phyloP scores from a whole-genome alignment of 2,888 invertebrate genomes.

The Noctua pronuba region DNA sequence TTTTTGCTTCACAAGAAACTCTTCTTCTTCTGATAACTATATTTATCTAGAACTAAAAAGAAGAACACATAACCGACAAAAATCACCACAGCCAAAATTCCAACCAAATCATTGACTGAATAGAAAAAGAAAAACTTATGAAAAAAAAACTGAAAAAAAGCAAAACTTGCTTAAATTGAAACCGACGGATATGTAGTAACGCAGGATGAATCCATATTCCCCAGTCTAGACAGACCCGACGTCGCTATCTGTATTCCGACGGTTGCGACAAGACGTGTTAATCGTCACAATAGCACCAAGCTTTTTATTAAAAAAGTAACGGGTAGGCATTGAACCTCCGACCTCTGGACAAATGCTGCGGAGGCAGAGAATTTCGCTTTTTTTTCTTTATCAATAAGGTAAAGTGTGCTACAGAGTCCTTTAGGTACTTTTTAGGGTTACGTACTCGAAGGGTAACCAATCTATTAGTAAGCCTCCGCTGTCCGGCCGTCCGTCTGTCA shows the following conservation, averaged over 20 bases:
- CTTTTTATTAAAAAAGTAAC: slow-evolving; percentile 67
- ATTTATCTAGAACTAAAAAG: not conserved
- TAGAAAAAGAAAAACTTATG: slow-evolving; percentile 2
- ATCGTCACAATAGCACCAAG: slow-evolving; percentile 64
- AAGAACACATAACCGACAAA: not conserved
- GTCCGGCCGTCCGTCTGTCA: too few species aligned
- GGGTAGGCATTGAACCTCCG: slow-evolving; percentile 60
- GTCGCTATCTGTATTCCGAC: slow-evolving; percentile 64
- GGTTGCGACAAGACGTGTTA: slow-evolving; percentile 65
- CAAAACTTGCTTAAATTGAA: slow-evolving; percentile 59
- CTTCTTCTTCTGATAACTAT: not conserved
- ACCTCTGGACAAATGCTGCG: slow-evolving; percentile 51
- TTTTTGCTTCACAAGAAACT: not conserved
- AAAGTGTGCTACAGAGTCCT: slow-evolving; percentile 24
- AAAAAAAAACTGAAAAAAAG: slow-evolving; percentile 32
- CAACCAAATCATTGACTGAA: not conserved
- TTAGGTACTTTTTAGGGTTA: not conserved
- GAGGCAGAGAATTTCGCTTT: slow-evolving; percentile 42
- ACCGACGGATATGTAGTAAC: slow-evolving; percentile 59
- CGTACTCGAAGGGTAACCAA: too few species aligned
- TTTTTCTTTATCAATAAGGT: slow-evolving; percentile 45
- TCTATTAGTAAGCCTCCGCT: too few species aligned
- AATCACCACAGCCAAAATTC: not conserved
- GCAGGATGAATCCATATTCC: slow-evolving; percentile 60
- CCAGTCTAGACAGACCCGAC: slow-evolving; percentile 62